Percentiles rank a stretch among this genome's conserved stretches.
These are phyloP conservation scores for Meles meles DNA, from an alignment of 2,113 vertebrate species.

Conservation along the genomic window DNA sequence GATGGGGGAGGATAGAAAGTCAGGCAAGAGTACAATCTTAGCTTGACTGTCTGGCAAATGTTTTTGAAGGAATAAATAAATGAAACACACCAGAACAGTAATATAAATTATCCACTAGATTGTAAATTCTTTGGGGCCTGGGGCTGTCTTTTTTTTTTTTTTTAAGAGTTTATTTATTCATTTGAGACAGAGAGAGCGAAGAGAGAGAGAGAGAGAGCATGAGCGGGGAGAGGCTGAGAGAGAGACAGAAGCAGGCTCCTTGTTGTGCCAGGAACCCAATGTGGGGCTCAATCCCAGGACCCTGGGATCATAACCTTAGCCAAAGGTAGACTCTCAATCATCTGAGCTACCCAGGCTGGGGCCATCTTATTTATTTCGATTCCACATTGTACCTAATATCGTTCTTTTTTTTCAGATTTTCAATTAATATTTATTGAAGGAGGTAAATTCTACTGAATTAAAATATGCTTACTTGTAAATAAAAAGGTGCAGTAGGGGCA, in stretches of 20 bases:
- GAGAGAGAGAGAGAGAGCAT: too few relatives aligned
- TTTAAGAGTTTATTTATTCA: too few relatives aligned
- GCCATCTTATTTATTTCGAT: neutral
- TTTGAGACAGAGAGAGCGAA: too few relatives aligned
- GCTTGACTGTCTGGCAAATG: neutral
- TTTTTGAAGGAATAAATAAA: neutral
- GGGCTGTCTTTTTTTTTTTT: neutral
- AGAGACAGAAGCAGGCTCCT: too few relatives aligned
- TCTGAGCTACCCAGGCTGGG: neutral
- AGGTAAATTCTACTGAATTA: neutral
- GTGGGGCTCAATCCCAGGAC: too few relatives aligned
- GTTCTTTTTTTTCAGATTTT: neutral
- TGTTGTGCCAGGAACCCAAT: too few relatives aligned
- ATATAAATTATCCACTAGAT: neutral
- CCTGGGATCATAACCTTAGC: too few relatives aligned
- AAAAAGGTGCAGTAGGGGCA: neutral
- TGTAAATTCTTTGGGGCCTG: neutral
- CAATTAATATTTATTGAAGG: neutral
- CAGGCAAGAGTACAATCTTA: neutral
- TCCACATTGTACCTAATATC: neutral
- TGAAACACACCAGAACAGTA: neutral
- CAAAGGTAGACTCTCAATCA: too few relatives aligned
- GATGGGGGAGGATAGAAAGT: neutral
- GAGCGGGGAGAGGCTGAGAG: too few relatives aligned
- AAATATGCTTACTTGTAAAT: neutral